phyloP scores from a whole-genome alignment of 2,888 invertebrate species.

The Neoascia interrupta region DNA sequence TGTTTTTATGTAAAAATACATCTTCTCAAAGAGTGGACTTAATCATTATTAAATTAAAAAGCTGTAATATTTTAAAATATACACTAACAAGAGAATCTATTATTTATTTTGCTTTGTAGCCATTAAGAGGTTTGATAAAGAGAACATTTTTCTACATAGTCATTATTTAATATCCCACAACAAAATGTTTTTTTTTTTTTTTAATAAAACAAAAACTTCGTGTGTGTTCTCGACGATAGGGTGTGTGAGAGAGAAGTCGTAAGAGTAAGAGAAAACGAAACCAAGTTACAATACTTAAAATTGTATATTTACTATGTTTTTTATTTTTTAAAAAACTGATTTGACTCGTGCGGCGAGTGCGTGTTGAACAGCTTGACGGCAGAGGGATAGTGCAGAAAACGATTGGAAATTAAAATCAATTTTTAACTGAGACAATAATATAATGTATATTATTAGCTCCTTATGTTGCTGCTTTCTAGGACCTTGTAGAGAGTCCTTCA shows the following conservation, averaged over 20 bases:
- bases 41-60: slow-evolving; percentile 42
- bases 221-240: no score
- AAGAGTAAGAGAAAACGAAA: no score
- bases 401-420: slow-evolving; percentile 10
- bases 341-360: slow-evolving; percentile 11
- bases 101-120: slow-evolving; percentile 18
- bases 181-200: no score
- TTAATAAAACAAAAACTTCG: slow-evolving; percentile 36
- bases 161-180: slow-evolving; percentile 38
- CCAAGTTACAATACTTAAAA: slow-evolving; percentile 9
- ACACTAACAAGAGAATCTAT: slow-evolving; percentile 47
- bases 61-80: slow-evolving; percentile 45
- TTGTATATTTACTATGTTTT: slow-evolving; percentile 17
- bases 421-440: slow-evolving; percentile 21
- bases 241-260: not conserved
- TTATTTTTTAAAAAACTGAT: slow-evolving; percentile 5
- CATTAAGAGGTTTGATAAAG: slow-evolving; percentile 41
- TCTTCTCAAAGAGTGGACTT: slow-evolving; percentile 26
- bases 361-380: not conserved
- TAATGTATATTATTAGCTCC: slow-evolving; percentile 32
- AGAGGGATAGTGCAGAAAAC: not conserved
- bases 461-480: not conserved
- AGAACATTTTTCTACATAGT: slow-evolving; percentile 49
- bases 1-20: slow-evolving; percentile 43
- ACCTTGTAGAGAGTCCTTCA: not conserved